Percentiles rank a stretch among this genome's conserved stretches.
phyloP scores from a whole-genome alignment of 2,797 vertebrate genomes.

The Hapalemur alaotrensis region DNA sequence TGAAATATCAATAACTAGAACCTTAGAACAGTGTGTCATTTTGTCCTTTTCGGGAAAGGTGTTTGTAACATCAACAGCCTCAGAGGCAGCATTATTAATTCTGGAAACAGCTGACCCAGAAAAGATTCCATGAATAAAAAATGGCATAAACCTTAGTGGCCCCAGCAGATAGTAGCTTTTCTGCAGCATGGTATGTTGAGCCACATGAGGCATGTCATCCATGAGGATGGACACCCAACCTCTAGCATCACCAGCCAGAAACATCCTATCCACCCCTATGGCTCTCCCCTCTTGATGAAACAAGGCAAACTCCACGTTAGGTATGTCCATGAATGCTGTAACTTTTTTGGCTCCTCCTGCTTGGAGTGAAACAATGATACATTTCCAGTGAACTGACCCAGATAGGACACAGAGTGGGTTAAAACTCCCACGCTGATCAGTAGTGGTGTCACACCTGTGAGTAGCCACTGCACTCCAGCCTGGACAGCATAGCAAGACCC shows the following conservation, averaged over 20 bases:
- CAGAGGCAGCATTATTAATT: constrained; percentile 91
- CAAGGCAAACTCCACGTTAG: constrained; percentile 92
- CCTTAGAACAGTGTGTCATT: constrained; percentile 92
- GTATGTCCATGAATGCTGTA: constrained; percentile 91
- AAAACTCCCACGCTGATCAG: too few relatives aligned
- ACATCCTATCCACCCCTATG: constrained; percentile 93
- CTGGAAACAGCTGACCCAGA: constrained; percentile 92
- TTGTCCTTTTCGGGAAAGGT: constrained; percentile 93
- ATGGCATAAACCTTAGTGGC: constrained; percentile 92
- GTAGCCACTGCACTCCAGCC: too few relatives aligned
- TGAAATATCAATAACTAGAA: constrained; percentile 93
- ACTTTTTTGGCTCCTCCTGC: constrained; percentile 81
- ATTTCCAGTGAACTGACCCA: too few relatives aligned
- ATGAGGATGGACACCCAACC: constrained; percentile 92
- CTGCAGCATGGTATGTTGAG: constrained; percentile 91
- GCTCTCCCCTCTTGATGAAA: constrained; percentile 93
- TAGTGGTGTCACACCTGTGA: too few relatives aligned
- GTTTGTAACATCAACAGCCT: constrained; percentile 93
- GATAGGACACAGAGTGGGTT: too few relatives aligned
- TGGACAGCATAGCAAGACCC: too few relatives aligned
- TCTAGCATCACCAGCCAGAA: constrained; percentile 91
- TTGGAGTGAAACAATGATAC: not conserved
- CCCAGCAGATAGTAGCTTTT: constrained; percentile 90
- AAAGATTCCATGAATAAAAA: constrained; percentile 92
- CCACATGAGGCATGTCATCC: constrained; percentile 93